These are phyloP conservation scores for Myotis davidii DNA, from an alignment of 2,113 vertebrate species.

Conservation along the genomic window DNA sequence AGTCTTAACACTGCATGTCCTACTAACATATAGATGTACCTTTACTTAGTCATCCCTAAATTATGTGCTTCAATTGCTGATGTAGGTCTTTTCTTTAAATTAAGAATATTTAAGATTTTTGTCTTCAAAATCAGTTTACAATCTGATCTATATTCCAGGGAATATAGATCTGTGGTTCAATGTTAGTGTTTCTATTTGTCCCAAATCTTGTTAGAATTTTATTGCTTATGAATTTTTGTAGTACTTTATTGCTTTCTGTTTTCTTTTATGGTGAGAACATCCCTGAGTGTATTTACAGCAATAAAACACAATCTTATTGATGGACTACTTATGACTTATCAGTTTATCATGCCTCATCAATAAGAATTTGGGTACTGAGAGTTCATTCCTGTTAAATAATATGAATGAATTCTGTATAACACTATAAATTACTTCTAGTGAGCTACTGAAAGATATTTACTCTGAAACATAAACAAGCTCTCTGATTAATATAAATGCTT, in stretches of 20 bases:
- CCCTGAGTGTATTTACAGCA: background rate
- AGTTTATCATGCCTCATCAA: background rate
- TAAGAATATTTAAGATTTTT: background rate
- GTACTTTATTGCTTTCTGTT: background rate
- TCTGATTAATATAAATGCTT: background rate
- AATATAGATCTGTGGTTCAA: background rate
- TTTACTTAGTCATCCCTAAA: background rate
- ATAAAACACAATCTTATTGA: background rate
- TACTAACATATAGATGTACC: background rate
- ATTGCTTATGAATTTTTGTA: background rate
- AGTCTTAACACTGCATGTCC: background rate
- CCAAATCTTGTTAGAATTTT: background rate
- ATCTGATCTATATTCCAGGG: background rate
- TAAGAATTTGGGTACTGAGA: background rate
- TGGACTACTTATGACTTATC: background rate
- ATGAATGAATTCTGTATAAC: slow-evolving; percentile 18
- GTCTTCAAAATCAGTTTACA: slow-evolving; percentile 1
- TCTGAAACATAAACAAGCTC: background rate
- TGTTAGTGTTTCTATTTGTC: background rate
- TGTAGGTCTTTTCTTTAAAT: background rate
- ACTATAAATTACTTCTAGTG: background rate
- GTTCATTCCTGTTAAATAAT: background rate
- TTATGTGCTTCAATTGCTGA: background rate
- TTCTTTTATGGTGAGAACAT: background rate
- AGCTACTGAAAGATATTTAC: background rate